Conservation (phyloP, 2,113 vertebrate species). For the Pyxicephalus adspersus region DNA sequence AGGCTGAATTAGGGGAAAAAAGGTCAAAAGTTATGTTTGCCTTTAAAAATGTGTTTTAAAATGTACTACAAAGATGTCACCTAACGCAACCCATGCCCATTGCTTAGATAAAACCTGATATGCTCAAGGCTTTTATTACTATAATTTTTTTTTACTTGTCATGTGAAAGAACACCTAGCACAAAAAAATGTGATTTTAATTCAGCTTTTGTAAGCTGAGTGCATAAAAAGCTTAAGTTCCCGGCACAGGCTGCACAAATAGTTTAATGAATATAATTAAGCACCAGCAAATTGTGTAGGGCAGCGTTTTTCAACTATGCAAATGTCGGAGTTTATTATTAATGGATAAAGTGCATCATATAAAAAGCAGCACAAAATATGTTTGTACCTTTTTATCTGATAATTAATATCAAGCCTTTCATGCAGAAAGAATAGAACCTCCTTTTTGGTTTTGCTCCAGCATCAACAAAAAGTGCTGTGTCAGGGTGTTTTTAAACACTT, state of each 20-base stretch:
- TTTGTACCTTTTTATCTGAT: background rate
- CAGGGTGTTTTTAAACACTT: too few species aligned
- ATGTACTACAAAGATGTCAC: too few species aligned
- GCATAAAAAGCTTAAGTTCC: background rate
- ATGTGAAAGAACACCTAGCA: background rate
- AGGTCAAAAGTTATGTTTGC: too few species aligned
- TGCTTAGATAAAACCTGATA: too few species aligned
- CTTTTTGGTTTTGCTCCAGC: background rate
- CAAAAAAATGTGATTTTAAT: background rate
- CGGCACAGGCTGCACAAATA: background rate
- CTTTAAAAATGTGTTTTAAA: too few species aligned
- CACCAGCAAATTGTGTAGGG: background rate
- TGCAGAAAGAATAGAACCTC: background rate
- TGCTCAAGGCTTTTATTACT: background rate
- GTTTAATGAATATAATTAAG: conserved; percentile 25
- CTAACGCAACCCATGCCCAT: too few species aligned
- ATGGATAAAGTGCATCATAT: background rate
- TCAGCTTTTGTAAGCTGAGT: background rate
- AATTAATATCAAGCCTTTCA: background rate
- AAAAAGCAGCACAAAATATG: background rate
- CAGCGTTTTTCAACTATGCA: conserved; percentile 1
- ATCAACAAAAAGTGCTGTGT: background rate
- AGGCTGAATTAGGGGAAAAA: too few species aligned
- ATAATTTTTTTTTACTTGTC: background rate
- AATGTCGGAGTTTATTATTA: conserved; percentile 17